Evolutionary conservation across 2,113 vertebrate genomes (phyloP), one percentile per base, ranked within the genome.

Genomic region (Ictalurus punctatus): DNA sequence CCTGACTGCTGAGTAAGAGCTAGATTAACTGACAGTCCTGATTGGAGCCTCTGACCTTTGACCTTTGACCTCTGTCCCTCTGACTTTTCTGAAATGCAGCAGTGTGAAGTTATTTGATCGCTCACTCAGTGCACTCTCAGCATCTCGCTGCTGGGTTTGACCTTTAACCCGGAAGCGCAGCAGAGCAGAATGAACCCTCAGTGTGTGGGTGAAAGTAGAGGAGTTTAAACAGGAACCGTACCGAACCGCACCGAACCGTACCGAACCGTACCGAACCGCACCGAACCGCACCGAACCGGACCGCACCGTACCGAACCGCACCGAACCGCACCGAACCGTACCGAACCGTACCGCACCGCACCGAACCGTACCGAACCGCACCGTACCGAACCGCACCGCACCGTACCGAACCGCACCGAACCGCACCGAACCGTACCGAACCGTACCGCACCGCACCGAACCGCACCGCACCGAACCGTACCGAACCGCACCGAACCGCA

Each of bases 81-180:
- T 74, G 37, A 86, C 65, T n/a, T 71, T 76, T 34, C 52, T 89
- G 12, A 85, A 85, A 48, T 67, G 67, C 59, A 54, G 81, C 58
- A 61, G 56, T 30, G 14, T 56, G 25, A 81, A 56, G 79, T 40
- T 34, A 14, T 83, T 25, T 59, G 59, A 71, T 71, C 25, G 5
- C 12, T 30, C 58, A 54, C 16, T 21, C 7, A 1, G 19, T 23
- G 71, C 37, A 67, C 58, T 85, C 10, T 40, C 17, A 67, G 71
- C 1, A 1, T 56, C 63, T 65, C 37, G n/a, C 67, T 58, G 54
- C 44, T 65, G 27, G 37, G 37, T 30, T 69, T 63, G 88, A 74
- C 69, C 88, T 89, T 86, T 87, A 86, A 90, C 61, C 89, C 61
- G 48, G 73, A 90, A 73, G 71, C 48, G 21, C n/a, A 84, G 19